phyloP scores from a whole-genome alignment of 2,888 invertebrate genomes.

The Zhengitettix transpicula region DNA sequence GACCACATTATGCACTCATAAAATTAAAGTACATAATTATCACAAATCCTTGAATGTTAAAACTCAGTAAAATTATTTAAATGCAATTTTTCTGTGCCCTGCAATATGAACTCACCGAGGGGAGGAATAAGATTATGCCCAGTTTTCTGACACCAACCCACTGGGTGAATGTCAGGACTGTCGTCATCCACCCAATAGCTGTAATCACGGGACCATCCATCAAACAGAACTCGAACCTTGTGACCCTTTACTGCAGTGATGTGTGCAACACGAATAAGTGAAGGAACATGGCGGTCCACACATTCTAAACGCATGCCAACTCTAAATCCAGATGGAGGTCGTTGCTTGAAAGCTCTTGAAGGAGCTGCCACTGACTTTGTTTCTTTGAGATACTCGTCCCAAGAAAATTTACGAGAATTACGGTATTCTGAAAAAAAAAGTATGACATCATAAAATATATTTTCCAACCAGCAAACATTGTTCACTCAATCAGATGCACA shows the following conservation, averaged over 20 bases:
- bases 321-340: slow-evolving; percentile 62
- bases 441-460: too few relatives aligned
- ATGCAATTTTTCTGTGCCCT: neutral
- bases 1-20: too few relatives aligned
- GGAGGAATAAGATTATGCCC: slow-evolving; percentile 76
- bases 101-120: slow-evolving; percentile 38
- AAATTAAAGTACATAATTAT: too few relatives aligned
- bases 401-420: slow-evolving; percentile 41
- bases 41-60: neutral
- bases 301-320: slow-evolving; percentile 76
- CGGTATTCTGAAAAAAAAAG: slow-evolving; percentile 24
- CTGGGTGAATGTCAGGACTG: slow-evolving; percentile 76
- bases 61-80: slow-evolving; percentile 5
- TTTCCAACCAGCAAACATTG: too few relatives aligned
- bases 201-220: slow-evolving; percentile 74
- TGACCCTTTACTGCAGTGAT: slow-evolving; percentile 60
- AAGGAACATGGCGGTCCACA: slow-evolving; percentile 64
- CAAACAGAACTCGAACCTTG: slow-evolving; percentile 63
- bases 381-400: slow-evolving; percentile 67
- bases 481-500: too few relatives aligned
- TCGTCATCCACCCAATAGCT: slow-evolving; percentile 86
- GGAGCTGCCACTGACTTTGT: slow-evolving; percentile 63
- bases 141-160: slow-evolving; percentile 81
- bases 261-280: slow-evolving; percentile 70
- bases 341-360: slow-evolving; percentile 62